These are phyloP conservation scores for Anarhynchus alexandrinus DNA, from an alignment of 2,113 vertebrate genomes.

Conservation along the genomic window DNA sequence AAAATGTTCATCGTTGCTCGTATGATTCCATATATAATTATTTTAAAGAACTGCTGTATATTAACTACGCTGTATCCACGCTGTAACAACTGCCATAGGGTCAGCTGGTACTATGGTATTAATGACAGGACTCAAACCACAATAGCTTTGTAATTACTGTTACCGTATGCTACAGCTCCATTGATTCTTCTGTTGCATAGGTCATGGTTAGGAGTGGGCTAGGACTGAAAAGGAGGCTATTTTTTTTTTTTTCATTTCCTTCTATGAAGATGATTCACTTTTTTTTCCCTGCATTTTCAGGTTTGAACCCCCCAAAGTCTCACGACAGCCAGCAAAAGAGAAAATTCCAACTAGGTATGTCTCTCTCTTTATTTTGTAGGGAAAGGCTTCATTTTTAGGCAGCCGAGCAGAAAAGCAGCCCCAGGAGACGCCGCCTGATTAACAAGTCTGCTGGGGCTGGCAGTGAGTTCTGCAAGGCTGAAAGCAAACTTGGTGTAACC, in stretches of 20 bases:
- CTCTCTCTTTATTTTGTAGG: neutral
- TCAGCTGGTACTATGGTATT: neutral
- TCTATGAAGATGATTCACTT: neutral
- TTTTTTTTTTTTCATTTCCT: neutral
- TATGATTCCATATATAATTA: neutral
- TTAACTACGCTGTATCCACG: neutral
- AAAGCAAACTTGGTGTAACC: constrained; percentile 2
- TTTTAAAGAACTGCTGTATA: neutral
- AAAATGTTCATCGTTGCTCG: neutral
- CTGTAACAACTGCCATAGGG: neutral
- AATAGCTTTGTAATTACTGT: neutral
- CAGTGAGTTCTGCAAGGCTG: neutral
- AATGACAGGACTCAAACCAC: neutral
- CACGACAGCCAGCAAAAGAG: neutral
- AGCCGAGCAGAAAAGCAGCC: neutral
- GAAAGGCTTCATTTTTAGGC: neutral
- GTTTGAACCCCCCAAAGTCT: neutral
- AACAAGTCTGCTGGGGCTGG: neutral
- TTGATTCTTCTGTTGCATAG: neutral
- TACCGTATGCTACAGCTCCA: rapidly evolving
- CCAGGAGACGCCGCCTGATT: neutral
- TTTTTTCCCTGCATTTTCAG: neutral
- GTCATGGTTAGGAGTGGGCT: neutral
- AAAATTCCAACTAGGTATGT: neutral
- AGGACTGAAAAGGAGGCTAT: neutral